Base-by-base conservation (phyloP, 2,888 invertebrate species). In the Euphydryas editha region DNA sequence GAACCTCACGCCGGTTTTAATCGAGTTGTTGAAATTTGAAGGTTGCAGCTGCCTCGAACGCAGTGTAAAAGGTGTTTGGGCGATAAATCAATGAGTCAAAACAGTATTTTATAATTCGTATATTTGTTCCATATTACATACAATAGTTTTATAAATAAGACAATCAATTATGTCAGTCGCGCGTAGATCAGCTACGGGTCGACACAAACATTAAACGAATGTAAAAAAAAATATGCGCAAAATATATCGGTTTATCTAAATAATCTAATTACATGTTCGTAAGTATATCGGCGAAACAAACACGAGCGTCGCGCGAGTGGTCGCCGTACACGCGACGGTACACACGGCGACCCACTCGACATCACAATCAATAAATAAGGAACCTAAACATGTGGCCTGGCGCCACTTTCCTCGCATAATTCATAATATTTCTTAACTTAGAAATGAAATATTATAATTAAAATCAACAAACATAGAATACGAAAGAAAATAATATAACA, bases 311-410 rank as follows among this genome's bases (percentile, higher is more conserved):
- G 37, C 15, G 56, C 39, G n/a, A 10, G n/a, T n/a, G n/a, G n/a
- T n/a, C n/a, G n/a, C 42, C 46, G 55, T 49, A n/a, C 36, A 37
- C 21, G 20, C 17, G 18, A 46, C 51, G 39, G 47, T 24, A 49
- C 18, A 47, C 64, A 57, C 37, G 10, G 21, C 13, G 56, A 51
- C 37, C 37, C 64, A 65, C 54, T 61, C 64, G 64, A 66, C 60
- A 72, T 74, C 75, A 72, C 74, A 76, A 71, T 72, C 73, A 78
- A 78, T 78, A 78, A 77, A 78, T 76, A 76, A 76, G 75, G 74
- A 78, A 76, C 77, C 75, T 70, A 73, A 61, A 49, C 63, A 24
- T 39, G 11, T 36, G 17, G 46, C 20, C 11, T 20, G 10, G 36
- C 30, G 11, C 20, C 42, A 15, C 64, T 36, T 8, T n/a, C 44